These are phyloP conservation scores for Equus quagga DNA, from an alignment of 2,113 vertebrate genomes.

Conservation along the genomic window DNA sequence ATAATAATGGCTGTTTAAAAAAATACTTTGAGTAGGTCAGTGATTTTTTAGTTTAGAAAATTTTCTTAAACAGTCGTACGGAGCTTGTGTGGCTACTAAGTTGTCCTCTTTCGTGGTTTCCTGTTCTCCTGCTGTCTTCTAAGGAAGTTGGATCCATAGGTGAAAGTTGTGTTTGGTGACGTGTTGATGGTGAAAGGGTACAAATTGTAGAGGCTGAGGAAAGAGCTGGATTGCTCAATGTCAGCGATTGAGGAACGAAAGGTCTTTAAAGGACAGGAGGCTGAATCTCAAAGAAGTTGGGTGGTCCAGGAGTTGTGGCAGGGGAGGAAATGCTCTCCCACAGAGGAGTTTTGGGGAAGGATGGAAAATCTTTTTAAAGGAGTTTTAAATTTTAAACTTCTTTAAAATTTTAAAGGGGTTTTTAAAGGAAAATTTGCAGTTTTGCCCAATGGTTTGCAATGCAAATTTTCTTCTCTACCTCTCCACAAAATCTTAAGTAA, in stretches of 20 bases:
- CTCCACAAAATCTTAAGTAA: neutral
- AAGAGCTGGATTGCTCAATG: neutral
- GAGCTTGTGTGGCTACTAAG: neutral
- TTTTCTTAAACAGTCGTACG: neutral
- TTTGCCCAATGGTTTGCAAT: neutral
- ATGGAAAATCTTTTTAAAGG: no score
- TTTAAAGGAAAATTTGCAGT: neutral
- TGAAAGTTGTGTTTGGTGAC: neutral
- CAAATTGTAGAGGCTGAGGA: neutral
- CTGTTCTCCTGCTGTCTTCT: neutral
- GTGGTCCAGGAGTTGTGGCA: neutral
- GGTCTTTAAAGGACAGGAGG: neutral
- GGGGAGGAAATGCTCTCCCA: neutral
- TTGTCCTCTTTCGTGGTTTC: neutral
- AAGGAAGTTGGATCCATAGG: neutral
- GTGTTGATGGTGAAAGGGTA: neutral
- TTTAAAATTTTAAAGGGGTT: no score
- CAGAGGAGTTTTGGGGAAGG: neutral
- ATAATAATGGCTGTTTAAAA: neutral
- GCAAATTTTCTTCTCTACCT: neutral
- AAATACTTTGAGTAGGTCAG: neutral
- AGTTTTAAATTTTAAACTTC: no score
- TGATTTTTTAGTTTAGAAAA: neutral
- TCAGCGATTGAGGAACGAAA: neutral
- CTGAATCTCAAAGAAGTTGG: neutral